Evolutionary conservation across 2,888 invertebrate genomes (phyloP), one percentile per base, ranked within the genome.

Genomic region (Cataglyphis altisquamis): DNA sequence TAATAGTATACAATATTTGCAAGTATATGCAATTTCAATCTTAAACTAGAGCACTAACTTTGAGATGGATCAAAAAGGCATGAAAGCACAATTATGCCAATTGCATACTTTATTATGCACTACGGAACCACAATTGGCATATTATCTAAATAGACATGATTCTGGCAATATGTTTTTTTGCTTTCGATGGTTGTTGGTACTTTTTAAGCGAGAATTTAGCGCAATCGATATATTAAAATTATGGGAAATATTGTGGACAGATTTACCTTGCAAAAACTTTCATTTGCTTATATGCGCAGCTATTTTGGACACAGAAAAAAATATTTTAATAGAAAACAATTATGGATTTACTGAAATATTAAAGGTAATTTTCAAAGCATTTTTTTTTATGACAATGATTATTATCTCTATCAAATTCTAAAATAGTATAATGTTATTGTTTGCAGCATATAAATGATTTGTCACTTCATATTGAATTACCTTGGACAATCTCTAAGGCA

Each of bases 91-190:
- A 94, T 96, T 99, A 83, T 96, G 96, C 32, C 98, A 99, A 93
- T 95, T 99, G 67, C 97, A 98, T 90, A 97, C 97, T 60, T 95
- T 99, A 80, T 95, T 99, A 18, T 96, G 97, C 89, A 97, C 98
- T 91, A 96, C 97, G 25, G 98, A 98, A 93, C 98, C 98, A 0
- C 96, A 97, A 84, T 96, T 99, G 62, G 98, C 98, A 73, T 96
- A 96, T 75, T 99, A 99, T 94, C 96, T 99, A 87, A 97, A 97
- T 81, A 96, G 96, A 85, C 98, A 98, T 93, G 98, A 99, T 90
- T 97, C 97, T 1, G 98, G 98, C 6, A 99, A 99, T 94, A 98
- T 99, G 98, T 99, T 98, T 95, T 99, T 99, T 95, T 99, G 99
- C 95, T 99, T 99, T 95, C 97, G 99, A 12, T 99, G 99, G 99